Evolutionary conservation across 2,888 invertebrate species (phyloP), one percentile per base, ranked within the genome.

Genomic region (Itoplectis maculator): DNA sequence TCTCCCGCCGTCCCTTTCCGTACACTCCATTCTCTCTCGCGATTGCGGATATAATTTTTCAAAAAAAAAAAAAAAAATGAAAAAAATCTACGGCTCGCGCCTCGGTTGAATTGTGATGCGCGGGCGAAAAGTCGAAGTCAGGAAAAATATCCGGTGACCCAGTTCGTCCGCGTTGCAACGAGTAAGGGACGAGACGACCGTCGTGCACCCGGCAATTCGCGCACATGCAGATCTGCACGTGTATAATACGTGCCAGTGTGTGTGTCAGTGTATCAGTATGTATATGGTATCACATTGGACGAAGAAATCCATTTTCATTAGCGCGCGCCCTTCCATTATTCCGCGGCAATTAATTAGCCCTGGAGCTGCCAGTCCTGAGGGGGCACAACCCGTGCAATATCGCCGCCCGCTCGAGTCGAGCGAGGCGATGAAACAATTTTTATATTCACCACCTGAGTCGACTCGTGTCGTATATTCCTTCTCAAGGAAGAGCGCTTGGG

Each of bases 341-440:
- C 69, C 68, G 15, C 45, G 70, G 74, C 78, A 81, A 86, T 85
- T 85, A 85, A 86, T 87, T 86, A 83, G 84, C 81, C 78, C 56
- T 15, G 76, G 20, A 51, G 61, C 73, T 56, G 79, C 66, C 51
- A 63, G 65, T 81, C 66, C 45, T 74, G 63, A 45, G 45, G 20
- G 63, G 23, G n/a, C 7, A 42, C 37, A 70, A 75, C 20, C 66
- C 45, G 59, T 66, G 13, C 47, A 66, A 47, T 68, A 73, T 51
- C 40, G 29, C n/a, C 51, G 20, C 40, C 29, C 3, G 29, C 3
- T 29, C 29, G 29, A 5, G 29, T 2, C 6, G 42, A 45, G 11
- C 54, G 35, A 40, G 37, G 49, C 61, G 82, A 83, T 82, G 78
- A 78, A 69, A 75, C 56, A 78, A 79, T 81, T 79, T 81, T 80